Evolutionary conservation across 2,113 vertebrate genomes (phyloP), one percentile per base, ranked within the genome.

Genomic region (Odontophorus gujanensis): DNA sequence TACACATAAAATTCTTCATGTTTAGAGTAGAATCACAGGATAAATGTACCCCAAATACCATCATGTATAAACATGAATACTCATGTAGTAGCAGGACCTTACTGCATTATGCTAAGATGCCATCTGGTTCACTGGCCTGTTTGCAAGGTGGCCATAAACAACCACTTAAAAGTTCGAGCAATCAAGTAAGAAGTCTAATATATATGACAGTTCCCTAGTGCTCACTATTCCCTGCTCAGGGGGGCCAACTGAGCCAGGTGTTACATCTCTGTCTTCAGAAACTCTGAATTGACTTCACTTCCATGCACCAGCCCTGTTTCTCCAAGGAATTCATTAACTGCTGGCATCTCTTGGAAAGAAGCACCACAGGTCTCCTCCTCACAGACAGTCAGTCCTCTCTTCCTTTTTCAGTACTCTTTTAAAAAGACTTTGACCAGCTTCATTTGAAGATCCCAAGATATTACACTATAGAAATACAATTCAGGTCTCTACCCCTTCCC

Each of bases 161-260:
- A 8, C 13, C 13, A 79, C 17, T 26, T 38, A 42, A 10, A 47
- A 51, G 40, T 40, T 40, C 40, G 12, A 51, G 42, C 7, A 79
- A 57, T 15, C 17, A 57, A 69, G 30, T 11, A 72, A 65, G 24
- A 79, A 6, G 7, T 4, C 40, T 26, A 80, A 42, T 2, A 36
- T 0, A 0, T 42, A 36, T 6, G 7, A 57, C 8, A 47, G 34
- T 36, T 55, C 9, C 53, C 7, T 51, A 28, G 16, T 43, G 58
- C 43, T 47, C 2, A 4, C 28, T 53, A 48, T 19, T 42, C n/a
- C 30, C 13, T 53, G 42, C 12, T 13, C 67, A 65, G 59, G 5
- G 4, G 4, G 17, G 48, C 5, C 63, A 24, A 12, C 22, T 48
- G 43, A 66, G 22, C 5, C 43, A 65, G 15, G 13, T 77, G 43